Conservation (phyloP, 1,140 invertebrate species). For the Drosophila lowei region DNA sequence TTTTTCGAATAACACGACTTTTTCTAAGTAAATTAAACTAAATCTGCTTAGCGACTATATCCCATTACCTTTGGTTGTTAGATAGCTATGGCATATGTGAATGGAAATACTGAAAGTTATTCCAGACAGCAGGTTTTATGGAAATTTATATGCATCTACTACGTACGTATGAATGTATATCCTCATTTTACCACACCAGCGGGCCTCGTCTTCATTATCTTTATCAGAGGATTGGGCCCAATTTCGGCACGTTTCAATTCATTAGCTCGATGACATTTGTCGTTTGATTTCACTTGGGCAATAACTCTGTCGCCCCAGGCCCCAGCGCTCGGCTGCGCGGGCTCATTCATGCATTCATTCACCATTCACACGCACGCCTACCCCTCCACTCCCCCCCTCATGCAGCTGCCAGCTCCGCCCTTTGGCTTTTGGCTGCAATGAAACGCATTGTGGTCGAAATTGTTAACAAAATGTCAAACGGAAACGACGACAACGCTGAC, state of each 20-base stretch:
- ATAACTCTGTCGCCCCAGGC: constrained; percentile 39
- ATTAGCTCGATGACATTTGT: constrained; percentile 80
- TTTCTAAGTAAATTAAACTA: too few species aligned
- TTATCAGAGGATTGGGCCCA: constrained; percentile 41
- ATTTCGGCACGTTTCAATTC: constrained; percentile 79
- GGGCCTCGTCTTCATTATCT: constrained; percentile 21
- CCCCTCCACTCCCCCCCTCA: neutral
- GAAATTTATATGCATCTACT: too few species aligned
- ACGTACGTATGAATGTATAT: too few species aligned
- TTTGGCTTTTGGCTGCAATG: constrained; percentile 48
- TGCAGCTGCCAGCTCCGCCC: neutral
- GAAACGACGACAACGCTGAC: constrained; percentile 59
- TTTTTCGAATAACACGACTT: too few species aligned
- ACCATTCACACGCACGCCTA: constrained; percentile 63
- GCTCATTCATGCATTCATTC: constrained; percentile 79
- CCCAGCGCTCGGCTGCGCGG: constrained; percentile 14
- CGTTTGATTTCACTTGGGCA: constrained; percentile 75
- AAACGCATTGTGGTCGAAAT: constrained; percentile 82
- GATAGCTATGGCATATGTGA: too few species aligned
- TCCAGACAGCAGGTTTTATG: too few species aligned
- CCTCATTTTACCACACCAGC: neutral
- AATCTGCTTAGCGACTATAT: too few species aligned
- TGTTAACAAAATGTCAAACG: constrained; percentile 82
- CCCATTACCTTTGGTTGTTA: too few species aligned
- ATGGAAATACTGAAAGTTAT: too few species aligned